These are phyloP conservation scores for Drosophila albomicans DNA, from an alignment of 1,140 invertebrate genomes.

Conservation along the genomic window DNA sequence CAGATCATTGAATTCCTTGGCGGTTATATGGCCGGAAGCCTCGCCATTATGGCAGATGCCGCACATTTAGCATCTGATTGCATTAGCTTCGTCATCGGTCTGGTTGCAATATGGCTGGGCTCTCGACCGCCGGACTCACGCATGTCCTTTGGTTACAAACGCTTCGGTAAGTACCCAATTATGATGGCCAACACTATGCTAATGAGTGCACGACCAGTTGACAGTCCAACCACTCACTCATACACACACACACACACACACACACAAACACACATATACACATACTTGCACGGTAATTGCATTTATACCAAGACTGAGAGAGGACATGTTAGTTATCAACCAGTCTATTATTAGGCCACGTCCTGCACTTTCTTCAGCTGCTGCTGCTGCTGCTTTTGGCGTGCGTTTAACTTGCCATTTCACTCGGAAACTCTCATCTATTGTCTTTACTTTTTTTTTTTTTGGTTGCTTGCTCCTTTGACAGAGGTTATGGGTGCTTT, in stretches of 20 bases:
- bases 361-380: conserved; percentile 5
- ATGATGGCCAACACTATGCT: conserved; percentile 60
- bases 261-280: conserved; percentile 25
- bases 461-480: neutral
- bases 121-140: conserved; percentile 88
- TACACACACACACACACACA: conserved; percentile 15
- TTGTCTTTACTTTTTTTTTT: neutral
- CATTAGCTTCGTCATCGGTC: conserved; percentile 91
- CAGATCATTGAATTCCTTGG: conserved; percentile 90
- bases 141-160: conserved; percentile 93
- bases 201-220: conserved; percentile 51
- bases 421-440: neutral
- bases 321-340: conserved; percentile 15
- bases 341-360: conserved; percentile 41
- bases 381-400: conserved; percentile 1
- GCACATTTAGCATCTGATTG: conserved; percentile 94
- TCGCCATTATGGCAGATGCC: conserved; percentile 94
- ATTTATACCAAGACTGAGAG: conserved; percentile 33
- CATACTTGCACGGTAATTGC: conserved; percentile 42
- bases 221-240: conserved; percentile 17
- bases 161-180: conserved; percentile 87
- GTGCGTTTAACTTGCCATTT: conserved; percentile 9
- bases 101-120: conserved; percentile 91
- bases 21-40: conserved; percentile 91
- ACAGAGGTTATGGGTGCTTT: conserved; percentile 89